Percentiles rank a stretch among this genome's conserved stretches.
Evolutionary conservation across 2,113 vertebrate genomes (phyloP).

Genomic region (Grammomys dolichurus): DNA sequence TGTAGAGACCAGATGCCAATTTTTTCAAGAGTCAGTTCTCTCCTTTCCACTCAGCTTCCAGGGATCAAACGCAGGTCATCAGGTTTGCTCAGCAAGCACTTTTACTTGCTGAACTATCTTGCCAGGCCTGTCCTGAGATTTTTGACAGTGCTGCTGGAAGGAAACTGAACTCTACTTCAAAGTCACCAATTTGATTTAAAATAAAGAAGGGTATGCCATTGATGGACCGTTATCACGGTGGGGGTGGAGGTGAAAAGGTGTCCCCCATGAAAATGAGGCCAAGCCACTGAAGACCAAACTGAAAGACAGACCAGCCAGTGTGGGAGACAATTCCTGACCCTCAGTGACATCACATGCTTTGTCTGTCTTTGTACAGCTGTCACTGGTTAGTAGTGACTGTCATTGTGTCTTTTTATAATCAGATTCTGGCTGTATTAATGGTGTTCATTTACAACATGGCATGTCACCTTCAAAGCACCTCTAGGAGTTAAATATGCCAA

Average conservation of each 20-base stretch:
- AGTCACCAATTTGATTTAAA: not conserved
- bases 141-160: not conserved
- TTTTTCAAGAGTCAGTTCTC: not conserved
- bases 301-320: not conserved
- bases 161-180: not conserved
- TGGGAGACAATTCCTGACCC: not conserved
- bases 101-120: not conserved
- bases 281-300: not conserved
- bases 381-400: not conserved
- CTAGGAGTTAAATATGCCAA: not conserved
- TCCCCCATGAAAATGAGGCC: not conserved
- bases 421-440: not conserved
- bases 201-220: not conserved
- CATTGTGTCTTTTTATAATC: not conserved
- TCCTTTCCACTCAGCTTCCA: not conserved
- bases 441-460: not conserved
- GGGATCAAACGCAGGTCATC: not conserved
- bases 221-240: not conserved
- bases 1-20: not conserved
- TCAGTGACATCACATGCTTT: not conserved
- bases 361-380: not conserved
- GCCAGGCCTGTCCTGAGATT: not conserved
- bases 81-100: not conserved
- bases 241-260: not conserved
- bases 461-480: constrained; percentile 4